Evolutionary conservation across 2,888 invertebrate genomes (phyloP).

Genomic region (Drosophila trichaetosa): DNA sequence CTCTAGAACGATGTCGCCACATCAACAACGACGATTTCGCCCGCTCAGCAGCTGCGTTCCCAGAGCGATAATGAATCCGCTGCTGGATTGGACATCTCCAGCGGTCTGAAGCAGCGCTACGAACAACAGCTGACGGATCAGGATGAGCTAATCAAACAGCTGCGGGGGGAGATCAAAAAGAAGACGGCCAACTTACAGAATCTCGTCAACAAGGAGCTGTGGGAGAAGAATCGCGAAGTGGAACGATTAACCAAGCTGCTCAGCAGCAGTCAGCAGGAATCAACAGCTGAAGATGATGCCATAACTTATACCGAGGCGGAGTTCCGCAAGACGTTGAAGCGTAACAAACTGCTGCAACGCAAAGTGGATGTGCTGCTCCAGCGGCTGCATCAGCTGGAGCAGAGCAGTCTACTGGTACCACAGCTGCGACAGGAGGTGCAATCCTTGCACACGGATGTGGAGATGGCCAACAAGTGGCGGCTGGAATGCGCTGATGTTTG

Average conservation of each 20-base stretch:
- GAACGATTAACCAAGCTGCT: constrained; percentile 85
- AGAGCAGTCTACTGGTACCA: constrained; percentile 61
- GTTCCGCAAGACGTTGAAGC: constrained; percentile 78
- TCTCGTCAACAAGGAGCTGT: constrained; percentile 87
- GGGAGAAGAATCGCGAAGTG: constrained; percentile 87
- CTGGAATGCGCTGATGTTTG: constrained; percentile 83
- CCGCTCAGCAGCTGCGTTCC: constrained; percentile 44
- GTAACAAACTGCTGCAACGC: constrained; percentile 82
- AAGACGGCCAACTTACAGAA: constrained; percentile 84
- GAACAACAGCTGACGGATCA: constrained; percentile 84
- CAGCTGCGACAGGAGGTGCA: constrained; percentile 76
- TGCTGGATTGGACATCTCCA: constrained; percentile 72
- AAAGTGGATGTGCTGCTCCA: constrained; percentile 82
- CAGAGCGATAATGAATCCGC: constrained; percentile 77
- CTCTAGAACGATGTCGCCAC: constrained; percentile 43
- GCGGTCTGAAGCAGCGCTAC: constrained; percentile 62
- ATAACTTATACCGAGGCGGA: constrained; percentile 78
- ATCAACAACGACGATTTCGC: constrained; percentile 3
- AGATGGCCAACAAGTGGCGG: constrained; percentile 82
- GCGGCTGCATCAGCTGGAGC: constrained; percentile 69
- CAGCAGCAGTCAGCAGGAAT: constrained; percentile 51
- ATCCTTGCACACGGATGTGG: constrained; percentile 75
- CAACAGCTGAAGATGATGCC: constrained; percentile 53
- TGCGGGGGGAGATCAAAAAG: constrained; percentile 85
- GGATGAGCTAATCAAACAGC: constrained; percentile 86